A percentile compares a stretch with the other conserved stretches of the same genome.
phyloP scores from a whole-genome alignment of 2,888 invertebrate genomes.

The Maniola hyperantus region DNA sequence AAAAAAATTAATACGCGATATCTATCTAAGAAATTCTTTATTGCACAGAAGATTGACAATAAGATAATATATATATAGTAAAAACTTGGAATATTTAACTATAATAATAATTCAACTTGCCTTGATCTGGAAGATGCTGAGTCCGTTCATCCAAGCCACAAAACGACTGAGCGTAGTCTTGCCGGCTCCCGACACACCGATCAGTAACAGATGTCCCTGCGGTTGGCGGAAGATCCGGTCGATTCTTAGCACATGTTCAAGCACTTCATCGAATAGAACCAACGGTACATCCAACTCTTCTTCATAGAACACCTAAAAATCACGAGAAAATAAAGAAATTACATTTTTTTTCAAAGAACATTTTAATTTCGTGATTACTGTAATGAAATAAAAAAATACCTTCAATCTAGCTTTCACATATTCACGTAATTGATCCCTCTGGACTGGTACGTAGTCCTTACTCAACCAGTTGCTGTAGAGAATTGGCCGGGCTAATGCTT shows the following conservation, averaged over 20 bases:
- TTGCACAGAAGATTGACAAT: no score
- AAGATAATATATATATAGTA: no score
- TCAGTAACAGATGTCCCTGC: constrained; percentile 98
- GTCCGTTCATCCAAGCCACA: constrained; percentile 99
- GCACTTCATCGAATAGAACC: constrained; percentile 99
- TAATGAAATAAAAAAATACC: constrained; percentile 68
- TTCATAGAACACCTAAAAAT: constrained; percentile 94
- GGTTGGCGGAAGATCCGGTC: constrained; percentile 99
- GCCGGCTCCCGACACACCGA: constrained; percentile 99
- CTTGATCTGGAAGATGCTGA: constrained; percentile 99
- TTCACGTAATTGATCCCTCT: constrained; percentile 96
- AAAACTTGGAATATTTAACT: not conserved
- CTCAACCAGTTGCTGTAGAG: constrained; percentile 99
- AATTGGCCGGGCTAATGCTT: constrained; percentile 95
- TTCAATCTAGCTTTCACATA: constrained; percentile 98
- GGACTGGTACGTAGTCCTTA: constrained; percentile 98
- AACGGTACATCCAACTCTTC: constrained; percentile 99
- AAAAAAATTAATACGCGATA: no score
- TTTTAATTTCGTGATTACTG: not conserved
- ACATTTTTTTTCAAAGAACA: not conserved
- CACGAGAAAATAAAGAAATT: not conserved
- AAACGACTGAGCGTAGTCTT: constrained; percentile 99
- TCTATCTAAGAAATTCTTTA: no score
- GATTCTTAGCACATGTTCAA: constrained; percentile 98
- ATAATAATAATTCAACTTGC: constrained; percentile 62